Percentiles rank a stretch among this genome's conserved stretches.
Conservation (phyloP, 2,888 invertebrate genomes). For the Furcula furcula region DNA sequence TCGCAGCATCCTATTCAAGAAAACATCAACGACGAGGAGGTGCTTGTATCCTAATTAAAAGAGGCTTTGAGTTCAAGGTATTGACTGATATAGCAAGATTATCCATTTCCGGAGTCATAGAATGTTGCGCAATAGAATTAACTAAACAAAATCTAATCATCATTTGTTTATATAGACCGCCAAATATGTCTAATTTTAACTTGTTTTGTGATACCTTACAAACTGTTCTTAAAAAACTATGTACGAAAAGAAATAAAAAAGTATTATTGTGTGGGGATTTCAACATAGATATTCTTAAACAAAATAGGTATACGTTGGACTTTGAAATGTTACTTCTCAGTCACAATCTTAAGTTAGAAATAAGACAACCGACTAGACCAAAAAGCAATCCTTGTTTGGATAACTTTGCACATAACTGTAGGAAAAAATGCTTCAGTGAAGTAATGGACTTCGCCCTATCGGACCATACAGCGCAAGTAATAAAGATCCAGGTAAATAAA, state of each 20-base stretch:
- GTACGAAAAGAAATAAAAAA: background rate
- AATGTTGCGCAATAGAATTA: slow-evolving; percentile 6
- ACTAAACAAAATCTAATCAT: background rate
- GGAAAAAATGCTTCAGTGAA: background rate
- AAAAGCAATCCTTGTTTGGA: background rate
- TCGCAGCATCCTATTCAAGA: slow-evolving; percentile 3
- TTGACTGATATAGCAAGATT: background rate
- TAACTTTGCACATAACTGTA: background rate
- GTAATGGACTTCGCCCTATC: background rate
- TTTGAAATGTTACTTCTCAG: background rate
- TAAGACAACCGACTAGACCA: background rate
- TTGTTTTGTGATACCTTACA: slow-evolving; percentile 2
- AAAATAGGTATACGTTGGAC: background rate
- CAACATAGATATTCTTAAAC: background rate
- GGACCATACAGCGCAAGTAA: slow-evolving; percentile 4
- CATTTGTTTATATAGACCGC: slow-evolving; percentile 4
- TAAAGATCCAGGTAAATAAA: slow-evolving; percentile 1
- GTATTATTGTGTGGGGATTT: slow-evolving; percentile 1
- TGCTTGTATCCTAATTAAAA: slow-evolving; percentile 6
- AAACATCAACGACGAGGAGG: slow-evolving; percentile 3
- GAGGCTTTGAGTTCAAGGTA: slow-evolving; percentile 1
- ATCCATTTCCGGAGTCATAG: slow-evolving; percentile 1
- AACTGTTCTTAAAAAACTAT: background rate
- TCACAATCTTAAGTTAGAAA: background rate
- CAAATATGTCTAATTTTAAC: background rate